Evolutionary conservation across 2,797 vertebrate genomes (phyloP).

Genomic region (Cephalopachus bancanus): DNA sequence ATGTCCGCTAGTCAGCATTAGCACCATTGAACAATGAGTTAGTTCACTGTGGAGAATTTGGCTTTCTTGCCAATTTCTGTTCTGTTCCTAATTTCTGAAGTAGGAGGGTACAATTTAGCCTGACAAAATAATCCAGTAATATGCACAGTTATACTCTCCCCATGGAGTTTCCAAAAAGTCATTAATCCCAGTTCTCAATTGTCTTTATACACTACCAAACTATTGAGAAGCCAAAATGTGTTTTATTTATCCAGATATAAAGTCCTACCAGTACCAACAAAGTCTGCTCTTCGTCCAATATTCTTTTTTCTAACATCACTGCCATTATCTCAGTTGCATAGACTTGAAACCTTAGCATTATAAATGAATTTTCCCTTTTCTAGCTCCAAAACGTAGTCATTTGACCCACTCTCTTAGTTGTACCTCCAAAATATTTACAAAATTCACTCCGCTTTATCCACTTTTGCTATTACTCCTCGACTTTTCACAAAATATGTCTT

Average conservation of each 20-base stretch:
- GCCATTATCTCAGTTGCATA: neutral
- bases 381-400: neutral
- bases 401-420: neutral
- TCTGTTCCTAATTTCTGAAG: neutral
- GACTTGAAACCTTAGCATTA: neutral
- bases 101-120: neutral
- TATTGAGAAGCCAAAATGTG: neutral
- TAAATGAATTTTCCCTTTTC: neutral
- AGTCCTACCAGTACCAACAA: neutral
- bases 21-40: neutral
- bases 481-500: neutral
- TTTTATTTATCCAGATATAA: neutral
- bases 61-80: constrained; percentile 1
- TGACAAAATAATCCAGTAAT: neutral
- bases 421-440: neutral
- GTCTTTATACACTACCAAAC: neutral
- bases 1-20: neutral
- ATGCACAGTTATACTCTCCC: neutral
- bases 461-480: neutral
- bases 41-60: neutral
- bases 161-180: neutral
- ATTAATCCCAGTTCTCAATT: neutral
- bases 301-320: neutral
- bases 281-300: neutral
- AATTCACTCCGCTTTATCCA: neutral